A percentile compares a stretch with the other conserved stretches of the same genome.
Evolutionary conservation across 2,113 vertebrate genomes (phyloP).

Genomic region (Paradisaea rubra): DNA sequence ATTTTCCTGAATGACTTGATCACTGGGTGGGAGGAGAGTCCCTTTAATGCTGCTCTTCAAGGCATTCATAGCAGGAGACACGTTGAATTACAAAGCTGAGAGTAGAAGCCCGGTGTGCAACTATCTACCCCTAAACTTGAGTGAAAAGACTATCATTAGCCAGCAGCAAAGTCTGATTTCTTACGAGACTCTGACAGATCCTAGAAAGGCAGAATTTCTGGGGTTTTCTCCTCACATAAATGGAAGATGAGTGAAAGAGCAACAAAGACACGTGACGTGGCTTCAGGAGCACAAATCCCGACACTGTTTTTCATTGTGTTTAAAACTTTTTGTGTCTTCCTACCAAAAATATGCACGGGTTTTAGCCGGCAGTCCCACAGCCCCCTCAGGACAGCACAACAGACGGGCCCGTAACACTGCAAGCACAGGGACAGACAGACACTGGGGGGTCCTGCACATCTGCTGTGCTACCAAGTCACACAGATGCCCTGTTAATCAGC

Average conservation of each 20-base stretch:
- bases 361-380: not conserved
- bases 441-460: not conserved
- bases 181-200: not conserved
- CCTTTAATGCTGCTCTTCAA: not conserved
- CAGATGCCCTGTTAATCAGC: not conserved
- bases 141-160: not conserved
- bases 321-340: not conserved
- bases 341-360: not conserved
- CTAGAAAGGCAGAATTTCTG: not conserved
- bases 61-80: not conserved
- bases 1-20: not conserved
- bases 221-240: rapidly evolving
- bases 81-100: rapidly evolving
- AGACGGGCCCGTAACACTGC: not conserved
- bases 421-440: not conserved
- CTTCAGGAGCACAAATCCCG: not conserved
- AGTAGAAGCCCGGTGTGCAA: not conserved
- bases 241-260: not conserved
- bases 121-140: not conserved
- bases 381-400: not conserved
- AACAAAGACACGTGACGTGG: rapidly evolving
- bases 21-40: not conserved
- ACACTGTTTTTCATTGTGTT: not conserved
- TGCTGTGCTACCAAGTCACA: not conserved
- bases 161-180: not conserved